Percentiles rank a stretch among this genome's conserved stretches.
Evolutionary conservation across 2,797 vertebrate genomes (phyloP).

Genomic region (Takifugu rubripes): DNA sequence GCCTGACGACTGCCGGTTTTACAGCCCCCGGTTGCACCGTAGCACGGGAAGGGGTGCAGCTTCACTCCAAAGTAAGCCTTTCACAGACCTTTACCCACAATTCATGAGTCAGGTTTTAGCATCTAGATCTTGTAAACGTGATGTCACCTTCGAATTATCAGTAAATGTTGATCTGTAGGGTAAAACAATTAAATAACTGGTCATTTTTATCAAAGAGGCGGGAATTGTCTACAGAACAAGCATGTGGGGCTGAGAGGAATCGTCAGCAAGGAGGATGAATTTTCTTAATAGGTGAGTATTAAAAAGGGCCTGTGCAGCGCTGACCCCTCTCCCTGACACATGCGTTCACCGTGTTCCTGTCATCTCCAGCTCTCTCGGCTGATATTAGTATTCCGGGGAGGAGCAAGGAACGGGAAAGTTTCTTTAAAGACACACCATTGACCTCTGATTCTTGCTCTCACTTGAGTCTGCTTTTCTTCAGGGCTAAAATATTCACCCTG

Average conservation of each 20-base stretch:
- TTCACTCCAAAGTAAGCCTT: slow-evolving; percentile 19
- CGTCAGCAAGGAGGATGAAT: slow-evolving; percentile 83
- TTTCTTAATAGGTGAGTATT: slow-evolving; percentile 92
- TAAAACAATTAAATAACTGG: too few relatives aligned
- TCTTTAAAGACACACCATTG: slow-evolving; percentile 89
- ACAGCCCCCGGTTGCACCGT: slow-evolving; percentile 75
- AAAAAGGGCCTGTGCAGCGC: slow-evolving; percentile 85
- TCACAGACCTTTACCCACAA: too few relatives aligned
- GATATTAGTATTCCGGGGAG: slow-evolving; percentile 87
- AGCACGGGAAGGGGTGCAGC: slow-evolving; percentile 55
- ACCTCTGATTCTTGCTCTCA: slow-evolving; percentile 84
- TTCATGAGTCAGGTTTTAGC: not conserved
- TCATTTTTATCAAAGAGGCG: too few relatives aligned
- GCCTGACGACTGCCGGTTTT: slow-evolving; percentile 96
- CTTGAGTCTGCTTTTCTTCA: slow-evolving; percentile 90
- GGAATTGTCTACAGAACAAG: too few relatives aligned
- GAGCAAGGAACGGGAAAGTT: slow-evolving; percentile 78
- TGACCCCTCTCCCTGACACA: slow-evolving; percentile 91
- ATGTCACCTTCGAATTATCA: too few relatives aligned
- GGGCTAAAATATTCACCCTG: slow-evolving; percentile 94
- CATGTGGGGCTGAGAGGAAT: slow-evolving; percentile 39
- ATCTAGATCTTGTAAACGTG: too few relatives aligned
- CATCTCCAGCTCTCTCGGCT: slow-evolving; percentile 72
- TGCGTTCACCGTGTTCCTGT: slow-evolving; percentile 86
- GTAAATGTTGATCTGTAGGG: too few relatives aligned